A percentile compares a stretch with the other conserved stretches of the same genome.
Evolutionary conservation across 2,113 vertebrate genomes (phyloP).

Genomic region (Toxotes jaculatrix): DNA sequence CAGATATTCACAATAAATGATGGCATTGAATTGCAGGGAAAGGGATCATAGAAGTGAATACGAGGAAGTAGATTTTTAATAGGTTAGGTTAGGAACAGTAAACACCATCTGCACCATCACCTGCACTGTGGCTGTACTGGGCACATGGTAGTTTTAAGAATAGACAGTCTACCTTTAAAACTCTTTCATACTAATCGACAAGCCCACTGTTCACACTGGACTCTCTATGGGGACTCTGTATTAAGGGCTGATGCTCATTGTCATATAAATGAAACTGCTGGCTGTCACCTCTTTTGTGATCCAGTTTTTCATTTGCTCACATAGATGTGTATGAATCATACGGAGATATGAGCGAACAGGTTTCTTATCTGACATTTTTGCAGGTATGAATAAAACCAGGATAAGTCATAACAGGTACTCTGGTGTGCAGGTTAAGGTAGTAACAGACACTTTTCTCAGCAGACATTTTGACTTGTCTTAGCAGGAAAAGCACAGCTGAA

Average conservation of each 20-base stretch:
- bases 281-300: background rate
- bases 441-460: background rate
- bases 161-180: background rate
- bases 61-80: background rate
- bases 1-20: background rate
- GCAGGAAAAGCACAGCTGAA: background rate
- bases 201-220: background rate
- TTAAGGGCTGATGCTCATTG: background rate
- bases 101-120: background rate
- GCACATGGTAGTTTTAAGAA: background rate
- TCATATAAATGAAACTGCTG: background rate
- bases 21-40: background rate
- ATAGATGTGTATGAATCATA: background rate
- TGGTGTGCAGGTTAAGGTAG: background rate
- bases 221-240: background rate
- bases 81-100: too few species aligned
- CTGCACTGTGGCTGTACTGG: background rate
- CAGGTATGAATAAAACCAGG: background rate
- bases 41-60: background rate
- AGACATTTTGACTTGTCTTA: background rate
- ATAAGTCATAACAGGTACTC: background rate
- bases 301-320: background rate
- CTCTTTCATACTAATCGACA: background rate
- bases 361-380: slow-evolving; percentile 4
- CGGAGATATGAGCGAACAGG: background rate